These are phyloP conservation scores for Bovichtus diacanthus DNA, from an alignment of 2,797 vertebrate species.

Conservation along the genomic window DNA sequence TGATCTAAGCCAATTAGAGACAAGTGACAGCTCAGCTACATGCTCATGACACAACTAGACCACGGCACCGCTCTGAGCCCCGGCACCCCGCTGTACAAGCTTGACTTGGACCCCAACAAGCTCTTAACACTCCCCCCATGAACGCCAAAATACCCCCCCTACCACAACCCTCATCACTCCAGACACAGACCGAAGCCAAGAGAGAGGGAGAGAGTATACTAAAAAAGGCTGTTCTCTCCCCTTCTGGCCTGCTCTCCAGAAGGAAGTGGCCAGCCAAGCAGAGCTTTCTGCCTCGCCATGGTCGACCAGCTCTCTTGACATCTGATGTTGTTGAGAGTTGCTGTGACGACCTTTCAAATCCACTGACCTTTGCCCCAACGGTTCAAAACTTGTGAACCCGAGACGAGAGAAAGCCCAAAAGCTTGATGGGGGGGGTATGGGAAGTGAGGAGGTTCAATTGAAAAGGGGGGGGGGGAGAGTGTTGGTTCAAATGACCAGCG, in stretches of 20 bases:
- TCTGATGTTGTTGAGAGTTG: constrained; percentile 80
- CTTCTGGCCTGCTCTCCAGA: constrained; percentile 43
- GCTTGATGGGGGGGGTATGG: constrained; percentile 46
- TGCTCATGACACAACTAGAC: constrained; percentile 85
- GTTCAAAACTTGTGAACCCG: constrained; percentile 79
- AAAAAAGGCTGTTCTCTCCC: constrained; percentile 36
- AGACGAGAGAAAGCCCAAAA: constrained; percentile 65
- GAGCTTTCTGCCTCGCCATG: constrained; percentile 69
- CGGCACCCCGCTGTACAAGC: constrained; percentile 57
- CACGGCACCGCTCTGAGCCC: constrained; percentile 62
- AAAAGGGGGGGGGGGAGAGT: constrained; percentile 30
- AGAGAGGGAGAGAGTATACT: constrained; percentile 30
- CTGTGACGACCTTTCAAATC: constrained; percentile 79
- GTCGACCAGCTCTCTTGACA: constrained; percentile 76
- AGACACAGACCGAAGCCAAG: constrained; percentile 30
- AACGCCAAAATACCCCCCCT: constrained; percentile 37
- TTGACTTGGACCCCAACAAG: constrained; percentile 64
- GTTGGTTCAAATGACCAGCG: constrained; percentile 68
- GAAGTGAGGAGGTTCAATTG: constrained; percentile 49
- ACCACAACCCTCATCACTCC: constrained; percentile 49
- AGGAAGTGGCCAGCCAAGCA: constrained; percentile 55
- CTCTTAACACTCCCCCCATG: constrained; percentile 42
- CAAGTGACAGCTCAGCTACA: constrained; percentile 84
- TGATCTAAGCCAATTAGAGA: constrained; percentile 84
- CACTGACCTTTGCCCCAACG: constrained; percentile 77